These are phyloP conservation scores for Triops cancriformis DNA, from an alignment of 1,140 invertebrate species.

Conservation along the genomic window DNA sequence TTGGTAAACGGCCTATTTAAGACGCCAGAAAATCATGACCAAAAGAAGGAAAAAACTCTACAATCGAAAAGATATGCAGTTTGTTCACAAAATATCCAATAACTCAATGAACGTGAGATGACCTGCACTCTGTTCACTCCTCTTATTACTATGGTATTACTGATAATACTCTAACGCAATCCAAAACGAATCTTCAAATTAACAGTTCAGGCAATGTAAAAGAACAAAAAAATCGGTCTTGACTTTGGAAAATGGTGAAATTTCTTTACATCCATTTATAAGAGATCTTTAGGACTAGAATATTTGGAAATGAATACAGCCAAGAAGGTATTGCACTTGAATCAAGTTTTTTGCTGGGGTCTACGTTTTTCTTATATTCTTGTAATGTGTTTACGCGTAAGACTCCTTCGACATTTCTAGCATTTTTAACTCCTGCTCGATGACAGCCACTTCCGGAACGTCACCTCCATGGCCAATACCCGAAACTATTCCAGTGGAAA, in stretches of 20 bases:
- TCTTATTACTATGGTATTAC: neutral
- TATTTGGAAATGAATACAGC: slow-evolving; percentile 11
- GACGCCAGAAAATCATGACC: neutral
- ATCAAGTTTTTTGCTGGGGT: neutral
- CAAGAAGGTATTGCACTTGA: slow-evolving; percentile 19
- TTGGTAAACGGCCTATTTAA: neutral
- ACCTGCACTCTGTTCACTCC: neutral
- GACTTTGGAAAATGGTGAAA: neutral
- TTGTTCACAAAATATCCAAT: neutral
- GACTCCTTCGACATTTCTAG: slow-evolving; percentile 78
- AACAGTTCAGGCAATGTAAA: neutral
- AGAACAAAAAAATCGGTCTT: neutral
- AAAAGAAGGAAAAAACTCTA: neutral
- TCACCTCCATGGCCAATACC: slow-evolving; percentile 52
- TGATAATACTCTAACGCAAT: neutral
- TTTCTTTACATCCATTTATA: neutral
- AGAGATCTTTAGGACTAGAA: neutral
- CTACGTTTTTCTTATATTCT: neutral
- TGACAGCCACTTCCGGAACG: slow-evolving; percentile 54
- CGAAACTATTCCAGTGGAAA: slow-evolving; percentile 32
- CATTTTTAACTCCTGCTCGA: slow-evolving; percentile 62
- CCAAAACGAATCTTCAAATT: neutral
- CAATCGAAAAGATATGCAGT: neutral
- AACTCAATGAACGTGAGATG: neutral
- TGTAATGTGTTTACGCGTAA: slow-evolving; percentile 55